Conservation (phyloP, 1,140 invertebrate species). For the Oryzaephilus surinamensis region DNA sequence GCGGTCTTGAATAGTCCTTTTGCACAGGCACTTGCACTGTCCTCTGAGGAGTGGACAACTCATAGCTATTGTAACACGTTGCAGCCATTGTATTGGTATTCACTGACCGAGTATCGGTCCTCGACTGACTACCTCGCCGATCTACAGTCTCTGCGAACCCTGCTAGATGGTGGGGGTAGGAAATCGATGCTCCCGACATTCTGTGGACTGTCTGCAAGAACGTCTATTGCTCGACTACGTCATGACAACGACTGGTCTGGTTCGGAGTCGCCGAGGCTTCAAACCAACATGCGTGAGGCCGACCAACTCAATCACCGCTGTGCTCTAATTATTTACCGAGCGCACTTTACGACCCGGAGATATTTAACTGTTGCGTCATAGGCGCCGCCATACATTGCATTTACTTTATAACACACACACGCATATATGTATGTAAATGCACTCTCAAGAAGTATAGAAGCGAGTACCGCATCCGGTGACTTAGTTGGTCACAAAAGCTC, state of each 20-base stretch:
- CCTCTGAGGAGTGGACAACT: slow-evolving; percentile 24
- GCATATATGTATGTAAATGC: no score
- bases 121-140: slow-evolving; percentile 26
- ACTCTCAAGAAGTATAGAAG: no score
- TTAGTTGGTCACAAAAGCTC: no score
- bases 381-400: no score
- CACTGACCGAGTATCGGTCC: slow-evolving; percentile 24
- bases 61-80: slow-evolving; percentile 35
- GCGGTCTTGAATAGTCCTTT: slow-evolving; percentile 66
- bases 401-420: no score
- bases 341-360: slow-evolving; percentile 16
- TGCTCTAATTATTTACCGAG: slow-evolving; percentile 24
- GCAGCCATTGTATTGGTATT: slow-evolving; percentile 23
- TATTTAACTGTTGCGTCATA: slow-evolving; percentile 18
- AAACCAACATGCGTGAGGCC: slow-evolving; percentile 11
- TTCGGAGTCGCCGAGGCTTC: slow-evolving; percentile 9
- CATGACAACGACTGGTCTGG: slow-evolving; percentile 15
- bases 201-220: slow-evolving; percentile 29
- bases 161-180: slow-evolving; percentile 30
- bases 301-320: slow-evolving; percentile 17
- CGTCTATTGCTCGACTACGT: slow-evolving; percentile 30
- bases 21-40: slow-evolving; percentile 34
- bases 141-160: slow-evolving; percentile 9
- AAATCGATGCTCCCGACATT: slow-evolving; percentile 33
- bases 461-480: no score